Evolutionary conservation across 2,113 vertebrate species (phyloP).

Genomic region (human): DNA sequence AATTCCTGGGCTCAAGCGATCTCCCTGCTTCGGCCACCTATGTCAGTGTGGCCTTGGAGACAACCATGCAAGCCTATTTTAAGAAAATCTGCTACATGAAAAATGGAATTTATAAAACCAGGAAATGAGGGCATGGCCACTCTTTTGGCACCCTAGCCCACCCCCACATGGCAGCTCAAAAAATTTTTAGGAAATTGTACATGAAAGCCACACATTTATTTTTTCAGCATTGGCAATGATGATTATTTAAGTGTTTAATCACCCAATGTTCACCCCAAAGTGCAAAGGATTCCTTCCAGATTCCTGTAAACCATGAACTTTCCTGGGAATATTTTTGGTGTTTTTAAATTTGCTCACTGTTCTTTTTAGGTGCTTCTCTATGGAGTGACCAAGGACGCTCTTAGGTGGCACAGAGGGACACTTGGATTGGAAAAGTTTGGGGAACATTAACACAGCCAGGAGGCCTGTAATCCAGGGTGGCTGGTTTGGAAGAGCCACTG

Average conservation of each 20-base stretch:
- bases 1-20: too few relatives aligned
- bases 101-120: background rate
- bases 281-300: background rate
- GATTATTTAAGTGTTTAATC: constrained; percentile 57
- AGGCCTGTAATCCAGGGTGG: background rate
- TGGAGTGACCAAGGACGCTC: background rate
- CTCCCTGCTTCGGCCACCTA: too few relatives aligned
- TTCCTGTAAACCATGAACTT: background rate
- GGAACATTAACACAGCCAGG: background rate
- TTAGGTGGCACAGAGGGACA: background rate
- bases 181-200: background rate
- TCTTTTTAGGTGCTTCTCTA: background rate
- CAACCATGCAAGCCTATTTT: background rate
- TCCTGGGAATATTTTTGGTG: background rate
- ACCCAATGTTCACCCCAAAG: background rate
- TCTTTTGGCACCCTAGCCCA: background rate
- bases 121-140: background rate
- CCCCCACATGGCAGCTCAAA: background rate
- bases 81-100: background rate
- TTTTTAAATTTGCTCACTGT: background rate
- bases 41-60: background rate
- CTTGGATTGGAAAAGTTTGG: background rate
- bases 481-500: background rate
- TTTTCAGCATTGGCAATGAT: background rate
- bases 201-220: background rate